Evolutionary conservation across 2,888 invertebrate species (phyloP).

Genomic region (Ormyrus labotus): DNA sequence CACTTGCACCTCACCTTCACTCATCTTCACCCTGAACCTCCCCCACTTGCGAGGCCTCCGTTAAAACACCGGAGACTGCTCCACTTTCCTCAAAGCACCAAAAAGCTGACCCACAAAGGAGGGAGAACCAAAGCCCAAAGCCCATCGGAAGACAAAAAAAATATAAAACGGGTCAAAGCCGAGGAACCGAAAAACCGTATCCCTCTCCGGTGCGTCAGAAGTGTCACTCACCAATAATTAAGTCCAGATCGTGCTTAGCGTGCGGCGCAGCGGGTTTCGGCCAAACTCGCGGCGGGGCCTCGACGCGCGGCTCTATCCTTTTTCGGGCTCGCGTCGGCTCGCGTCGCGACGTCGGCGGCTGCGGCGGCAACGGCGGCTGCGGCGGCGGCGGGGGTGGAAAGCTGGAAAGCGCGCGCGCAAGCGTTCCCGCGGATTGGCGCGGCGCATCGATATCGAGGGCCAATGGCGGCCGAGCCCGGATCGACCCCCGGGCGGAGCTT

Average conservation of each 20-base stretch:
- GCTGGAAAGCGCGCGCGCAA: constrained; percentile 66
- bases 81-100: no score
- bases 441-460: constrained; percentile 78
- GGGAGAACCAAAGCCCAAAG: no score
- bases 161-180: no score
- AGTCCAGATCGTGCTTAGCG: constrained; percentile 70
- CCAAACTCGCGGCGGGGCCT: constrained; percentile 51
- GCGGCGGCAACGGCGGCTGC: constrained; percentile 78
- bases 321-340: constrained; percentile 63
- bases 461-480: constrained; percentile 63
- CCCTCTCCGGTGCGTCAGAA: no score
- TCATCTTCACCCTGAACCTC: no score
- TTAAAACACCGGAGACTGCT: no score
- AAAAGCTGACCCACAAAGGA: no score
- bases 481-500: constrained; percentile 74
- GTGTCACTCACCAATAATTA: constrained; percentile 74
- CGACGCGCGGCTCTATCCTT: constrained; percentile 44
- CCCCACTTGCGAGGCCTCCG: no score
- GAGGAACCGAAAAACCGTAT: no score
- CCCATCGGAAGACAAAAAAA: no score
- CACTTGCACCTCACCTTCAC: no score
- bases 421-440: constrained; percentile 73
- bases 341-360: constrained; percentile 77
- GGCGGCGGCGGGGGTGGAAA: constrained; percentile 36
- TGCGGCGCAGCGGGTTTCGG: constrained; percentile 72